These are phyloP conservation scores for Aleiodes leptofemur DNA, from an alignment of 2,888 invertebrate species.

Conservation along the genomic window DNA sequence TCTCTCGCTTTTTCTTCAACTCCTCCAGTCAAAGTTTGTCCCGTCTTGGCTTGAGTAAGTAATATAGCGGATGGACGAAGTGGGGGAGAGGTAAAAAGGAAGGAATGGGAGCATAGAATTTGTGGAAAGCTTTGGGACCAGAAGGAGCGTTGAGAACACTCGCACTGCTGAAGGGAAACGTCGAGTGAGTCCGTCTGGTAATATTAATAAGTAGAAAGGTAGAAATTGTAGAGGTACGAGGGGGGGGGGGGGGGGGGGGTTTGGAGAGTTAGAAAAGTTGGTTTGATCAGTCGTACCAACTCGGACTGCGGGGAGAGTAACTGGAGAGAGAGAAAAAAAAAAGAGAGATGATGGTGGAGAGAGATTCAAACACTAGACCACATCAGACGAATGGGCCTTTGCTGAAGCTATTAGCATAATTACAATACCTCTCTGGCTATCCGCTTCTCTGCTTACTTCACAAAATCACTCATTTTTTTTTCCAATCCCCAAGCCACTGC, in stretches of 20 bases:
- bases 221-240: conserved; percentile 63
- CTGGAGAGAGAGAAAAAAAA: background rate
- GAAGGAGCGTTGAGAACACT: conserved; percentile 39
- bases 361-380: conserved; percentile 59
- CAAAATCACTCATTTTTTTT: conserved; percentile 50
- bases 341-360: conserved; percentile 23
- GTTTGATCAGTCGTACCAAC: conserved; percentile 69
- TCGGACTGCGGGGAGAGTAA: conserved; percentile 23
- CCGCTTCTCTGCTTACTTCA: conserved; percentile 73
- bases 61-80: background rate
- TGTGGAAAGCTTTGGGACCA: conserved; percentile 21
- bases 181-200: conserved; percentile 57
- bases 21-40: conserved; percentile 19
- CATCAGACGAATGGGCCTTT: conserved; percentile 65
- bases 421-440: conserved; percentile 72
- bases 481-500: conserved; percentile 41
- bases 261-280: conserved; percentile 67
- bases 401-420: conserved; percentile 74
- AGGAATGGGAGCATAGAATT: conserved; percentile 15
- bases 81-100: background rate
- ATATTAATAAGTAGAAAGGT: conserved; percentile 73
- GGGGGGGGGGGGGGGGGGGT: conserved; percentile 73
- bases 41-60: conserved; percentile 21
- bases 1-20: conserved; percentile 9
- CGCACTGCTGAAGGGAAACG: conserved; percentile 23